Evolutionary conservation across 2,113 vertebrate genomes (phyloP).

Genomic region (Hyaena hyaena): DNA sequence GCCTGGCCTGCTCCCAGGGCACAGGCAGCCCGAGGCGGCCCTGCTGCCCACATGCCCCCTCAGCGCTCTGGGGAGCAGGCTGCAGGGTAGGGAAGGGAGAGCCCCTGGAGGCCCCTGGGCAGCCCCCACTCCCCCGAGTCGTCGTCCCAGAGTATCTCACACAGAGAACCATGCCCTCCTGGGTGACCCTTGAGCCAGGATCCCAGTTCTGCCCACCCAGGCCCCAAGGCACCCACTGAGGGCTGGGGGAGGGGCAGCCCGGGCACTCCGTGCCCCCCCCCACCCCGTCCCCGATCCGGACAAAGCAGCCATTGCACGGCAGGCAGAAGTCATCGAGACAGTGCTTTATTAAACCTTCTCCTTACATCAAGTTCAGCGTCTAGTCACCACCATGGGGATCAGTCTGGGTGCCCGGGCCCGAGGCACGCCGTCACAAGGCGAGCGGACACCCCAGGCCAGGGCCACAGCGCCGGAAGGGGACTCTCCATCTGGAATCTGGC

Average conservation of each 20-base stretch:
- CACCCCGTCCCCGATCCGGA: background rate
- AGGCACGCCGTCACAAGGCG: background rate
- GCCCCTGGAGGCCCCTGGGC: no score
- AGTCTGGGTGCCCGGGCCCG: background rate
- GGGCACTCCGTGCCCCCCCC: fast-evolving
- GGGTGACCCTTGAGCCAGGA: background rate
- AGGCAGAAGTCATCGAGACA: background rate
- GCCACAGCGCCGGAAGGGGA: no score
- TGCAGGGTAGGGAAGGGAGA: no score
- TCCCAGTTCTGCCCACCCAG: background rate
- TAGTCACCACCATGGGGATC: background rate
- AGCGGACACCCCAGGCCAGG: background rate
- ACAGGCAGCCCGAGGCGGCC: background rate
- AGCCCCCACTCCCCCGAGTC: background rate
- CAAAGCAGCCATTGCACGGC: fast-evolving
- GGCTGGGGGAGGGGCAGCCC: fast-evolving
- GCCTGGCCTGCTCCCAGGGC: background rate
- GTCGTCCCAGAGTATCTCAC: background rate
- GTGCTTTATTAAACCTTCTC: slow-evolving; percentile 30
- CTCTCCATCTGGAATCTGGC: background rate
- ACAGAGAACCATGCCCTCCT: background rate
- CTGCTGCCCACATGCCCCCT: background rate
- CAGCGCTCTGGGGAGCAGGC: background rate
- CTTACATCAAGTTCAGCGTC: background rate
- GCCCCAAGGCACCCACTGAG: fast-evolving